Evolutionary conservation across 2,113 vertebrate genomes (phyloP), one percentile per base, ranked within the genome.

Genomic region (Fregetta grallaria): DNA sequence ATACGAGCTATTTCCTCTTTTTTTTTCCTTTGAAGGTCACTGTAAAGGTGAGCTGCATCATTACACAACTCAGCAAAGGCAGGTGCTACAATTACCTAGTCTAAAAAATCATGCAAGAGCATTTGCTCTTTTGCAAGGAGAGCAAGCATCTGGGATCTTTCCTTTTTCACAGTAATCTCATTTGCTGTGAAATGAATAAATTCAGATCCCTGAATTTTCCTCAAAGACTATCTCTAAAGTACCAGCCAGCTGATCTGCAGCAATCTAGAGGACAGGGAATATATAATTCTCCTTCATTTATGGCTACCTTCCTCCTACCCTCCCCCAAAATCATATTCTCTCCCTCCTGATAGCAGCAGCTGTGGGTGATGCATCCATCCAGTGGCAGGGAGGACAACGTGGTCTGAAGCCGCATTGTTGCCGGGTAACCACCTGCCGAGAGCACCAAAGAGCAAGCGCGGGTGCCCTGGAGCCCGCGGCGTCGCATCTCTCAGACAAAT

Each of bases 371-470:
- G 45, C 87, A 50, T 61, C 40, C 71, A 50, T 30, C 36, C 80
- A 66, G 72, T 5, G 62, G 80, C 82, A 66, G 75, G 66, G 76
- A 90, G 74, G 53, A 84, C 77, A 36, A 47, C 0, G 26, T 0
- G 11, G 49, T 14, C 77, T 63, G 90, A 70, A 88, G 73, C 73
- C 22, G 63, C 40, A 29, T 61, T 27, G 90, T 94, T 97, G 96
- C 95, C 90, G 76, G 95, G 96, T 88, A 91, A 97, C 92, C 78
- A 88, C 88, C 88, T 77, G 95, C 68, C 3, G 40, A 65, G 65
- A 94, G 94, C 80, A 56, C 19, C 45, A 10, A 42, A 58, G 63
- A 79, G 40, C 40, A 27, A 14, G 59, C 2, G 2, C 22, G 15
- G 58, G n/a, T 36, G 58, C 58, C 58, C 59, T 70, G 75, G 67